Conservation (phyloP, 2,113 vertebrate species). For the Rattus rattus region DNA sequence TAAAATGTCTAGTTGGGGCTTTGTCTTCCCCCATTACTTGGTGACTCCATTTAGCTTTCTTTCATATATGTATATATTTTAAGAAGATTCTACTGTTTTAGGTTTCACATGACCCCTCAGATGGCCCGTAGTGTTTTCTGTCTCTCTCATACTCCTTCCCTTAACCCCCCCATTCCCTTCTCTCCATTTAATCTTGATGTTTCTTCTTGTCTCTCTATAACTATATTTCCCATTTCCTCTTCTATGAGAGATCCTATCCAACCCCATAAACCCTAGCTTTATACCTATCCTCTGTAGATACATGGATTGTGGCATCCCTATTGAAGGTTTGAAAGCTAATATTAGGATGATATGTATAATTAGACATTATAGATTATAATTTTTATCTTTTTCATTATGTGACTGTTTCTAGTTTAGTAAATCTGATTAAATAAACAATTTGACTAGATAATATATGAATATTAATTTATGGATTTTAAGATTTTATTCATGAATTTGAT, state of each 20-base stretch:
- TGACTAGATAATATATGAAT: background rate
- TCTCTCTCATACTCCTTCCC: background rate
- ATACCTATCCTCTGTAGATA: background rate
- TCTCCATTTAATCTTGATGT: background rate
- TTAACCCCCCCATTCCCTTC: background rate
- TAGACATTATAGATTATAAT: background rate
- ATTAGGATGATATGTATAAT: background rate
- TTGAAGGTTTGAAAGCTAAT: background rate
- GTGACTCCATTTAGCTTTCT: background rate
- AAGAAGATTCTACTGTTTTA: background rate
- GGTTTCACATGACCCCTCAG: background rate
- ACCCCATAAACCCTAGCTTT: background rate
- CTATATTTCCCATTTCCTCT: background rate
- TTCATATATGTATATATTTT: background rate
- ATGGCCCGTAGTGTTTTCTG: background rate
- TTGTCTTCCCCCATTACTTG: background rate
- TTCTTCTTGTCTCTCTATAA: background rate
- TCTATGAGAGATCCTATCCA: background rate
- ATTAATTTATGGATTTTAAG: background rate
- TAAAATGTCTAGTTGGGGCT: background rate
- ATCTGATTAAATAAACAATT: slow-evolving; percentile 7
- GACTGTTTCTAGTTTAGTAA: background rate
- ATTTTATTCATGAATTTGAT: background rate
- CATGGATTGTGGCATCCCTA: background rate
- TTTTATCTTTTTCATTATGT: slow-evolving; percentile 23